These are phyloP conservation scores for Oryzias melastigma DNA, from an alignment of 2,113 vertebrate genomes.

Conservation along the genomic window DNA sequence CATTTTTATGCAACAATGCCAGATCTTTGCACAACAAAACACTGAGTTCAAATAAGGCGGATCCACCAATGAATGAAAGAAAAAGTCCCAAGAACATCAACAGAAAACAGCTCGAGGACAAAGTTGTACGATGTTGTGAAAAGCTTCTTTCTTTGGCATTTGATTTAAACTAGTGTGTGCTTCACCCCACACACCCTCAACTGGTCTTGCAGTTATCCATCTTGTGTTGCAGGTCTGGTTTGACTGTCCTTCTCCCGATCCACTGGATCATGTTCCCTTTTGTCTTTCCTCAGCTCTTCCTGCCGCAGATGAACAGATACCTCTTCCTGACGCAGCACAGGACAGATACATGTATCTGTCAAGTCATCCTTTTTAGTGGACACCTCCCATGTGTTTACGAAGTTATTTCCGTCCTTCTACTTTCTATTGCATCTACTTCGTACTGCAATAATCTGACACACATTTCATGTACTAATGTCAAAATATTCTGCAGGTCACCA, in stretches of 20 bases:
- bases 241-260: slow-evolving; percentile 62
- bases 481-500: no score
- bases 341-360: no score
- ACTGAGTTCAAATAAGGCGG: background rate
- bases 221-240: slow-evolving; percentile 69
- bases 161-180: background rate
- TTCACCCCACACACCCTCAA: slow-evolving; percentile 66
- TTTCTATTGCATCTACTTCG: no score
- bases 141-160: background rate
- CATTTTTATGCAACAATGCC: background rate
- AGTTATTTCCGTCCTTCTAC: no score
- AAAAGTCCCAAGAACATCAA: background rate
- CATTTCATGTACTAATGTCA: no score
- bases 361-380: no score
- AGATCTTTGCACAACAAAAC: background rate
- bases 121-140: background rate
- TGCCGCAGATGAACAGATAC: slow-evolving; percentile 49
- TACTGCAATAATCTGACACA: no score
- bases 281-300: slow-evolving; percentile 46
- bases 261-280: slow-evolving; percentile 34
- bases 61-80: background rate
- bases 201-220: slow-evolving; percentile 72
- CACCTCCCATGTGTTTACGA: no score
- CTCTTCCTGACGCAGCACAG: no score
- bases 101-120: background rate